Evolutionary conservation across 1,140 invertebrate genomes (phyloP), one percentile per base, ranked within the genome.

Genomic region (Amyelois transitella): DNA sequence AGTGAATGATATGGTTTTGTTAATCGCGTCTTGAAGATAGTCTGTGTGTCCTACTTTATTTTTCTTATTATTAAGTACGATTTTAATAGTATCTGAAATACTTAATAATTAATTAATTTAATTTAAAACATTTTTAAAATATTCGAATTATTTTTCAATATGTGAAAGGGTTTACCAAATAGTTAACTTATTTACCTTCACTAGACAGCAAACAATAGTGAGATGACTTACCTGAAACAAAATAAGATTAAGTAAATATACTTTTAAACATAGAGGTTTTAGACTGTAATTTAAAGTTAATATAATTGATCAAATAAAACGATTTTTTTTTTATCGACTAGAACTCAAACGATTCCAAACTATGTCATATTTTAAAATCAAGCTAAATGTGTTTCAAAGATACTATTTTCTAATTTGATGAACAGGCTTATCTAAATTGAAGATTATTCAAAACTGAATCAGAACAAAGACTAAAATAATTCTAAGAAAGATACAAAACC

Each of bases 1-100:
- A 74, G 45, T 77, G 71, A 59, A 66, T 73, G 47, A 45, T 51
- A 58, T 28, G 24, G 43, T 51, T 48, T 12, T 48, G 6, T 45
- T 21, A 22, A 48, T 48, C 18, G 2, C 8, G 45, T 21, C 21
- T 48, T 38, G n/a, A 38, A 38, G 32, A 14, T 6, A 14, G 12
- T 38, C 6, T 2, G 32, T 38, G n/a, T 14, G 32, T 14, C 32
- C 32, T 38, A 38, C 22, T 24, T 24, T 14, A 14, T 38, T 38
- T 38, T 4, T 38, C 10, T 14, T 14, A 38, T 3, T 38, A 38
- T 38, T 2, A 38, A 2, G 32, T 12, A 2, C 25, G 4, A 2
- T n/a, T n/a, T n/a, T n/a, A n/a, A n/a, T n/a, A n/a, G n/a, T n/a
- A n/a, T n/a, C n/a, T n/a, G n/a, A n/a, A n/a, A n/a, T n/a, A n/a